phyloP scores from a whole-genome alignment of 1,140 invertebrate genomes.

The Dinoponera quadriceps region DNA sequence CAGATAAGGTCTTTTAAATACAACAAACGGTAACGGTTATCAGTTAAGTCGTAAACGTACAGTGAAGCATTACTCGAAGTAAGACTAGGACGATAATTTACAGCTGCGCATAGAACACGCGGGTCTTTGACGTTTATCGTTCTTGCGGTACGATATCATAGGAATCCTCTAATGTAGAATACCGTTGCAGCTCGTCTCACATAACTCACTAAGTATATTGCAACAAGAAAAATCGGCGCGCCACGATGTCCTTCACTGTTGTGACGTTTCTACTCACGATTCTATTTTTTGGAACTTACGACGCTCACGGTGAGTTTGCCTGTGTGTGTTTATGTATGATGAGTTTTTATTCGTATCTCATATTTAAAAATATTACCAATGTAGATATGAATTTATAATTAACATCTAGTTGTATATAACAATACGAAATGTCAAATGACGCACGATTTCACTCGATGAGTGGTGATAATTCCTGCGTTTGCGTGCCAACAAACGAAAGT shows the following conservation, averaged over 20 bases:
- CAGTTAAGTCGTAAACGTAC: too few species aligned
- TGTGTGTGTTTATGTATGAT: too few species aligned
- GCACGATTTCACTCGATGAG: not conserved
- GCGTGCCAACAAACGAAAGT: constrained; percentile 32
- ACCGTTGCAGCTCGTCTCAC: not conserved
- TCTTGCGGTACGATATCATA: constrained; percentile 7
- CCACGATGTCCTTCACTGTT: constrained; percentile 42
- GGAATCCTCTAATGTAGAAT: not conserved
- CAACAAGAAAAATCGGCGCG: constrained; percentile 26
- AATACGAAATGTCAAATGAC: not conserved
- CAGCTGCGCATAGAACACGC: too few species aligned
- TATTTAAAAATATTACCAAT: not conserved
- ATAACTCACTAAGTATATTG: constrained; percentile 27
- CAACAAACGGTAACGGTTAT: too few species aligned
- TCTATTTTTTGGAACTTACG: constrained; percentile 27
- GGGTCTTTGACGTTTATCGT: too few species aligned
- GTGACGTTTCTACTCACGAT: constrained; percentile 50
- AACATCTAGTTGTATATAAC: not conserved
- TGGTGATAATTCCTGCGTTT: constrained; percentile 8
- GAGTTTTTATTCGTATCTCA: too few species aligned
- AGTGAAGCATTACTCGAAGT: too few species aligned
- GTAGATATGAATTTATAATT: constrained; percentile 1
- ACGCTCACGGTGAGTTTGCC: constrained; percentile 47
- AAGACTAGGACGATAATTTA: too few species aligned
- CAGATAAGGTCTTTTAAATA: too few species aligned